A percentile compares a stretch with the other conserved stretches of the same genome.
phyloP scores from a whole-genome alignment of 2,113 vertebrate genomes.

The Hyaena hyaena region DNA sequence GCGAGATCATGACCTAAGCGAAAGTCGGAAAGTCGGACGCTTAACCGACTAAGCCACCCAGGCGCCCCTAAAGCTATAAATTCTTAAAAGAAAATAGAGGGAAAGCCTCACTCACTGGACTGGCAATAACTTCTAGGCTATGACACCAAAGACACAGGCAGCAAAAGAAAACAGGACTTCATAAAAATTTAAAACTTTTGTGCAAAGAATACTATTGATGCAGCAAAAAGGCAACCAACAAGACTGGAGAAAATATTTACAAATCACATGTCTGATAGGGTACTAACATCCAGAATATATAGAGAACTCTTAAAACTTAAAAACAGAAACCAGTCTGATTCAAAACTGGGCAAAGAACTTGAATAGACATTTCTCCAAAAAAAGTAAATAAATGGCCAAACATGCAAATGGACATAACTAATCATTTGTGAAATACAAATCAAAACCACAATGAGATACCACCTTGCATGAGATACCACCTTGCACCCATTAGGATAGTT shows the following conservation, averaged over 20 bases:
- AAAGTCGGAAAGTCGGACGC: too few species aligned
- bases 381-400: background rate
- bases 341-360: background rate
- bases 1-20: too few species aligned
- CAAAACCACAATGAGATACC: background rate
- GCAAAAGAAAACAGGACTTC: background rate
- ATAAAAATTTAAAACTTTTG: background rate
- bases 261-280: background rate
- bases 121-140: background rate
- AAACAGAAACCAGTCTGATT: background rate
- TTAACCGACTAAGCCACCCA: too few species aligned
- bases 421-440: background rate
- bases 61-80: background rate
- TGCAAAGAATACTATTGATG: background rate
- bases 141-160: background rate
- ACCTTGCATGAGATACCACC: background rate
- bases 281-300: background rate
- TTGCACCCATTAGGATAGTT: background rate
- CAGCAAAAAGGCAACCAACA: background rate
- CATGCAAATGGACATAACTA: background rate
- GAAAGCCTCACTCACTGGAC: background rate
- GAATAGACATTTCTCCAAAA: background rate
- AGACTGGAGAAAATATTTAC: background rate
- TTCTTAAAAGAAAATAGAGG: background rate
- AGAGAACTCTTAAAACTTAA: slow-evolving; percentile 7